These are phyloP conservation scores for Odobenus rosmarus DNA, from an alignment of 2,113 vertebrate species.

Conservation along the genomic window DNA sequence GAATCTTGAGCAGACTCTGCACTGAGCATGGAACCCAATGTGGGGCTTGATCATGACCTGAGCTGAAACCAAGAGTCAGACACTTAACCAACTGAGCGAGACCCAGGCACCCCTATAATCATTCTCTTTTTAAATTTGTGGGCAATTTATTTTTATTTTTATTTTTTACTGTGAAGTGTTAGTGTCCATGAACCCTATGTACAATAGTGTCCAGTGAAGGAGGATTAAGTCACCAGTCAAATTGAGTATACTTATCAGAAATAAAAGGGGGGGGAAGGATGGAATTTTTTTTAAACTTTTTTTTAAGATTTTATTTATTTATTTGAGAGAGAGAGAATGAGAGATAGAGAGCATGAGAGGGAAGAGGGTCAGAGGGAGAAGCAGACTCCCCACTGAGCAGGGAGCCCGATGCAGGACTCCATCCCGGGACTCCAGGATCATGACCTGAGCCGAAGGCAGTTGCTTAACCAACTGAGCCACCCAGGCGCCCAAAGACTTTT, in stretches of 20 bases:
- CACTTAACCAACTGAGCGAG: not conserved
- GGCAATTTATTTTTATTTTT: not conserved
- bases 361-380: too few relatives aligned
- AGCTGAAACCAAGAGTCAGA: not conserved
- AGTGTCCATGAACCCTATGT: not conserved
- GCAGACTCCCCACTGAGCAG: too few relatives aligned
- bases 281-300: too few relatives aligned
- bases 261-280: not conserved
- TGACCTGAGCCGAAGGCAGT: too few relatives aligned
- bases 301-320: too few relatives aligned
- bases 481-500: too few relatives aligned
- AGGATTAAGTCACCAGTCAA: not conserved
- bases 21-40: fast-evolving
- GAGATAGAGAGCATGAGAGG: too few relatives aligned
- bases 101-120: not conserved
- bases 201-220: not conserved
- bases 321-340: too few relatives aligned
- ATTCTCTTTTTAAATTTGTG: not conserved
- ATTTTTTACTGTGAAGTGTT: not conserved
- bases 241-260: not conserved
- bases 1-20: not conserved
- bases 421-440: too few relatives aligned
- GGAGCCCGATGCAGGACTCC: too few relatives aligned
- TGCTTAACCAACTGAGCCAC: too few relatives aligned
- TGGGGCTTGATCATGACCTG: not conserved